Conservation (phyloP, 2,113 vertebrate species). For the Dipodomys merriami region DNA sequence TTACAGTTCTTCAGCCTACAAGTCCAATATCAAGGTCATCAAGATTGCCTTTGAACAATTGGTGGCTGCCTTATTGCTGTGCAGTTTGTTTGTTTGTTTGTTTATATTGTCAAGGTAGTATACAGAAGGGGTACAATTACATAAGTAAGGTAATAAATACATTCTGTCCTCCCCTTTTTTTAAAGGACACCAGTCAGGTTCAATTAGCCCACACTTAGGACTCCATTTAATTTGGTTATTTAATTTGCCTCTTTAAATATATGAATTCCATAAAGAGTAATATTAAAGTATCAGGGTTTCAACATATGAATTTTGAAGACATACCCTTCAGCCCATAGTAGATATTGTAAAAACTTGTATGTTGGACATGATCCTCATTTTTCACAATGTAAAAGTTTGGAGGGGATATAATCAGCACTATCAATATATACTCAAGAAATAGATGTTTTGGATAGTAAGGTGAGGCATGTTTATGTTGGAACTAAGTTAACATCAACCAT, state of each 20-base stretch:
- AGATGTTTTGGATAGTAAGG: constrained; percentile 35
- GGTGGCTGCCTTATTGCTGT: not conserved
- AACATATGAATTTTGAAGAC: not conserved
- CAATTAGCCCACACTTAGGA: not conserved
- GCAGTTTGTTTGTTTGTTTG: too few relatives aligned
- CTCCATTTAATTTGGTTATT: not conserved
- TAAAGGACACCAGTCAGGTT: not conserved
- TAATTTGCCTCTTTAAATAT: not conserved
- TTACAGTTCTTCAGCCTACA: not conserved
- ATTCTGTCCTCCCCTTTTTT: not conserved
- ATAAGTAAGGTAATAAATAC: too few relatives aligned
- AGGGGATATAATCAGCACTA: not conserved
- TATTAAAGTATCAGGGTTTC: not conserved
- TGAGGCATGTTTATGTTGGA: constrained; percentile 9
- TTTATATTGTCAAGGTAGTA: too few relatives aligned
- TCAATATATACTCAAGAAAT: not conserved
- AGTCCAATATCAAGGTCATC: not conserved
- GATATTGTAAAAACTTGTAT: not conserved
- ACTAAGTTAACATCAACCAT: constrained; percentile 47
- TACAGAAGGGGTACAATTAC: too few relatives aligned
- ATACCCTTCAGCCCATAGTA: not conserved
- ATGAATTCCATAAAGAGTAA: not conserved
- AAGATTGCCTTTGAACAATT: not conserved
- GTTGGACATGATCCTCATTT: not conserved
- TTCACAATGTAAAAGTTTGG: not conserved